Evolutionary conservation across 2,113 vertebrate genomes (phyloP), one percentile per base, ranked within the genome.

Genomic region (Rhinolophus ferrumequinum): DNA sequence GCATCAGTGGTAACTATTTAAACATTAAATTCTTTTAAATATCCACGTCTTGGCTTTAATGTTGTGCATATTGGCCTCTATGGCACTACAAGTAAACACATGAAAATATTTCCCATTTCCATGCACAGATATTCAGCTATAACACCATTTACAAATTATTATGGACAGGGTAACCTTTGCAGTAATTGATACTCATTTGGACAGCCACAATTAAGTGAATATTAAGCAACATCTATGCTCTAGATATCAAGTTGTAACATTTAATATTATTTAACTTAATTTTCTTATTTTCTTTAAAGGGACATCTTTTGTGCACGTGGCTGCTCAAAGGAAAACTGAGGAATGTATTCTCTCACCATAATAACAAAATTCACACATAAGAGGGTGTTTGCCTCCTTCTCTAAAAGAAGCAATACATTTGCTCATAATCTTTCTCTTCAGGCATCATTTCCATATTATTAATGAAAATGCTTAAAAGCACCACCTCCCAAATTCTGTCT

Each of bases 401-500:
- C 52, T 95, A 93, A 97, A 94, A 84, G 82, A 38, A 96, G 47
- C 88, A 97, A 96, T 82, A 75, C 81, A 97, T 94, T 84, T 83
- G 62, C 56, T 89, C 81, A 91, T 83, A 81, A 60, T 88, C 33
- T 96, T 22, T 86, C 66, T 88, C 83, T 86, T 50, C 69, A 96
- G 58, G 69, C 64, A 93, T 69, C 12, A 22, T 47, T 73, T 94
- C n/a, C 97, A 88, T 97, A 98, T 64, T 96, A 98, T 93, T 97
- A 94, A 95, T 82, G 96, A 98, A 96, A 96, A 97, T 97, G 97
- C 97, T 97, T 97, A 98, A 89, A 98, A 98, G 96, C 96, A 98
- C 97, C 95, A 97, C 97, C 97, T 97, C 98, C 98, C 95, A 98
- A 98, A 98, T 98, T 98, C 97, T 98, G 97, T 98, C 97, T 98